Conservation (phyloP, 2,113 vertebrate genomes). For the Speoplatyrhinus poulsoni region DNA sequence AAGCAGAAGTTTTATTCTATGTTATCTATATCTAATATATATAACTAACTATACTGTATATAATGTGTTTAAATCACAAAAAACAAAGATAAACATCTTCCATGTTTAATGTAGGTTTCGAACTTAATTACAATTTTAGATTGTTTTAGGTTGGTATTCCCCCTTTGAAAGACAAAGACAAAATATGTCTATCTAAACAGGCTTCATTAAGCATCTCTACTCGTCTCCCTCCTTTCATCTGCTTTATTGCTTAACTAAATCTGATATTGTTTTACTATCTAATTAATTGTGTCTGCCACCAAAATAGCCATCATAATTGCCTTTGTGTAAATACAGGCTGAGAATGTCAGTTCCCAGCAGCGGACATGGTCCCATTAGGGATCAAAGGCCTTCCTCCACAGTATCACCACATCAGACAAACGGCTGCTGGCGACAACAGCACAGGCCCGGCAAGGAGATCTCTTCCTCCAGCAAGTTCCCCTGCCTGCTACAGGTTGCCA, state of each 20-base stretch:
- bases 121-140: no score
- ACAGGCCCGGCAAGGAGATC: conserved; percentile 32
- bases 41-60: no score
- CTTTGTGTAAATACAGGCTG: conserved; percentile 65
- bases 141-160: no score
- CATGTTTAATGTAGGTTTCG: no score
- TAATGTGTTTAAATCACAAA: no score
- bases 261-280: conserved; percentile 57
- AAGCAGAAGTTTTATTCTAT: no score
- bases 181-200: conserved; percentile 27
- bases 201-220: conserved; percentile 27
- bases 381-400: conserved; percentile 62
- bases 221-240: conserved; percentile 51
- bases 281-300: conserved; percentile 66
- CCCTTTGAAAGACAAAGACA: no score
- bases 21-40: no score
- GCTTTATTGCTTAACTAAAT: conserved; percentile 15
- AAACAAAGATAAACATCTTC: no score
- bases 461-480: conserved; percentile 20
- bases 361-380: conserved; percentile 59
- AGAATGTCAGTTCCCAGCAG: conserved; percentile 64
- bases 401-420: conserved; percentile 67
- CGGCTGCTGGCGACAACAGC: conserved; percentile 55
- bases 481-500: neutral
- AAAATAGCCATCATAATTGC: conserved; percentile 65